Evolutionary conservation across 2,797 vertebrate species (phyloP).

Genomic region (Eupleurogrammus muticus): DNA sequence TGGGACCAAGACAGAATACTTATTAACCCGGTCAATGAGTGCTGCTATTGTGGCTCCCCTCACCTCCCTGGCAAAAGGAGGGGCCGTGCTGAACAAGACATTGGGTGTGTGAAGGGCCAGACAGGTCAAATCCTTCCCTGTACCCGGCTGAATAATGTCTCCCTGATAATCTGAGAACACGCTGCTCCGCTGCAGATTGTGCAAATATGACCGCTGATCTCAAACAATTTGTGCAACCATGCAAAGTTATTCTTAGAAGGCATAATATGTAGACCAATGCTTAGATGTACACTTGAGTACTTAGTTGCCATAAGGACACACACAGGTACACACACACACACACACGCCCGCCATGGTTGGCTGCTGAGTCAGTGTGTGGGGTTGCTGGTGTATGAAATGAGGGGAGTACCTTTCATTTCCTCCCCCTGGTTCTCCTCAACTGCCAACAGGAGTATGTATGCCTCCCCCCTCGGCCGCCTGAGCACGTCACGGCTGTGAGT

Average conservation of each 20-base stretch:
- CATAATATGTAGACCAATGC: conserved; percentile 35
- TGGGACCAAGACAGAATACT: conserved; percentile 77
- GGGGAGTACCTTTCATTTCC: conserved; percentile 82
- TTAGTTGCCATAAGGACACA: conserved; percentile 3
- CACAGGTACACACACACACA: conserved; percentile 21
- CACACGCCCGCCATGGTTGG: conserved; percentile 47
- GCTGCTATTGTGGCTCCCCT: conserved; percentile 75
- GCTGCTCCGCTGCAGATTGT: conserved; percentile 44
- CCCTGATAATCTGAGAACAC: conserved; percentile 52
- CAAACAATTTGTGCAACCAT: conserved; percentile 61
- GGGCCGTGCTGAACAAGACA: conserved; percentile 64
- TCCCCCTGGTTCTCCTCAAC: conserved; percentile 62
- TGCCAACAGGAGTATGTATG: conserved; percentile 62
- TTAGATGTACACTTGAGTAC: conserved; percentile 24
- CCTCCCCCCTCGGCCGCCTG: conserved; percentile 63
- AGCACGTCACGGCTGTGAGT: conserved; percentile 72
- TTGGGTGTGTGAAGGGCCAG: conserved; percentile 69
- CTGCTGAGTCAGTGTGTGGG: conserved; percentile 80
- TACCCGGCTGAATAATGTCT: conserved; percentile 51
- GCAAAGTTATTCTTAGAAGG: conserved; percentile 55
- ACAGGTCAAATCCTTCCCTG: conserved; percentile 65
- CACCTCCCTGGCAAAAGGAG: conserved; percentile 65
- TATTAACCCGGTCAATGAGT: conserved; percentile 83
- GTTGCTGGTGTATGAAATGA: conserved; percentile 78
- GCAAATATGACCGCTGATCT: conserved; percentile 72